Evolutionary conservation across 2,888 invertebrate genomes (phyloP), one percentile per base, ranked within the genome.

Genomic region (Hydropsyche betteni): DNA sequence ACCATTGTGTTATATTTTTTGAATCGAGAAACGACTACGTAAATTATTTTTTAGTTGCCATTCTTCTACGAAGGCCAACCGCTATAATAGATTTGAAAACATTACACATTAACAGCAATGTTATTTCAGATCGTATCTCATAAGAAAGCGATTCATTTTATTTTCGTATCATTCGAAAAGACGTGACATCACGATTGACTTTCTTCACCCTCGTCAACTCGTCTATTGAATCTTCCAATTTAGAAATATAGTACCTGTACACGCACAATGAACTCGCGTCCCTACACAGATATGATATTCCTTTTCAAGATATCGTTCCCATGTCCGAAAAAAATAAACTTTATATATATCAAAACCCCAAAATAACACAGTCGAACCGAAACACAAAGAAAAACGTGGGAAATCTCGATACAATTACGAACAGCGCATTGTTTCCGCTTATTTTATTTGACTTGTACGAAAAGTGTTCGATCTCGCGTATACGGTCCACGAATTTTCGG

Each of bases 301-400:
- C 24, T 70, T 33, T 44, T 70, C 14, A 51, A 33, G 33, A 50
- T 50, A 52, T 34, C 34, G 53, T 70, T 70, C 53, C 14, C 33
- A 53, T 52, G 53, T 36, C 33, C 36, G 33, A 51, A n/a, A 16
- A 14, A 33, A 24, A 24, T 24, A 24, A 24, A 24, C 24, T 24
- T 24, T 24, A 24, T 50, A n/a, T 58, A 16, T 24, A 44, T 44
- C 24, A 16, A 10, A 58, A 69, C 44, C 38, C 14, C 7, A 33
- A 52, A 24, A 70, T 24, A 24, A 53, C 7, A 8, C n/a, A 58
- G 52, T 52, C 24, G 53, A 70, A 51, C 52, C 53, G 51, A 72
- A 58, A 58, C 72, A 72, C 72, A 72, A 72, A 44, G 72, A 38
- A 58, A 72, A 58, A 38, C 72, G 72, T 72, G 72, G 72, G 72